Evolutionary conservation across 2,797 vertebrate genomes (phyloP).

Genomic region (Eupleurogrammus muticus): DNA sequence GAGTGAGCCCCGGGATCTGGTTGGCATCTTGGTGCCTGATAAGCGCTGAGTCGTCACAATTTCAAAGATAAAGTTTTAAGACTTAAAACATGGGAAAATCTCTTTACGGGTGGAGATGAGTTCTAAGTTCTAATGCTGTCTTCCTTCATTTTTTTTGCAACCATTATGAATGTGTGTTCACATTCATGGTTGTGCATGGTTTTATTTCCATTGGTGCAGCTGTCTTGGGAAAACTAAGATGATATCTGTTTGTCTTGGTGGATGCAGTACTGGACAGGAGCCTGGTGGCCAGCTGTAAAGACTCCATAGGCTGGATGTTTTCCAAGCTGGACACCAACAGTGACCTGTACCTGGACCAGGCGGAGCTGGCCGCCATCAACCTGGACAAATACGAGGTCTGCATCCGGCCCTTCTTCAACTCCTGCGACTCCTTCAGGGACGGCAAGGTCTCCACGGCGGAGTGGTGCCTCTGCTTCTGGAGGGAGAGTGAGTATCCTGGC

Average conservation of each 20-base stretch:
- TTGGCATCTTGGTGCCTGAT: neutral
- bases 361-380: slow-evolving; percentile 94
- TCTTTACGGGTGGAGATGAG: neutral
- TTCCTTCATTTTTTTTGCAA: neutral
- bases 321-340: slow-evolving; percentile 94
- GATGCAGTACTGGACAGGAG: slow-evolving; percentile 91
- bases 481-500: slow-evolving; percentile 91
- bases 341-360: slow-evolving; percentile 94
- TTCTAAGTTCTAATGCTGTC: neutral
- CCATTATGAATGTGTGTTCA: slow-evolving; percentile 12
- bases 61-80: neutral
- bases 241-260: slow-evolving; percentile 50
- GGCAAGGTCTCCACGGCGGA: slow-evolving; percentile 94
- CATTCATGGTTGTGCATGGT: slow-evolving; percentile 13
- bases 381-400: slow-evolving; percentile 98
- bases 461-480: slow-evolving; percentile 99
- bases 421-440: slow-evolving; percentile 95
- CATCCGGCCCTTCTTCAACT: slow-evolving; percentile 98
- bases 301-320: slow-evolving; percentile 99
- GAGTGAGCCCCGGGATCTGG: slow-evolving; percentile 5
- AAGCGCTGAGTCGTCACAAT: slow-evolving; percentile 4
- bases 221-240: slow-evolving; percentile 34
- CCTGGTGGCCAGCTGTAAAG: slow-evolving; percentile 95
- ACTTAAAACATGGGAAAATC: slow-evolving; percentile 1
- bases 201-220: slow-evolving; percentile 59